Conservation (phyloP, 2,797 vertebrate species). For the Spatula versicolor region DNA sequence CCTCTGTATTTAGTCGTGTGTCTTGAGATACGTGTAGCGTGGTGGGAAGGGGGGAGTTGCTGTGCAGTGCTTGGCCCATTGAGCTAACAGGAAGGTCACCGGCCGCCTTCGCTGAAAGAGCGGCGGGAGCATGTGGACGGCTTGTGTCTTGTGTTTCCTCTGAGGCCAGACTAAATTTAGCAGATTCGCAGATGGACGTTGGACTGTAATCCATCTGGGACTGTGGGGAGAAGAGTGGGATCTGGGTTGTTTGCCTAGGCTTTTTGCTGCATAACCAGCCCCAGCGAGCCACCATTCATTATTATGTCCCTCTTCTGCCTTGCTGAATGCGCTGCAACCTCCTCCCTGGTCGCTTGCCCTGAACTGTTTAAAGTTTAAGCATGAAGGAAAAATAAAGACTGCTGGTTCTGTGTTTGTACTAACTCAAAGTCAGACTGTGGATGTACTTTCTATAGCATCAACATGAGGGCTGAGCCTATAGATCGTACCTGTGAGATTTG, state of each 20-base stretch:
- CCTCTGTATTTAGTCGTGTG: background rate
- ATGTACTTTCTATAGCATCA: background rate
- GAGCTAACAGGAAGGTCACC: slow-evolving; percentile 49
- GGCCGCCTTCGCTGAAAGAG: background rate
- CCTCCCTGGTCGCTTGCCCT: background rate
- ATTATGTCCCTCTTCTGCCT: background rate
- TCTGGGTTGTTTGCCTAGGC: background rate
- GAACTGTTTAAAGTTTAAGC: background rate
- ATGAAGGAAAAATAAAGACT: background rate
- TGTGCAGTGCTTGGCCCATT: background rate
- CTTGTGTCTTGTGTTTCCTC: slow-evolving; percentile 35
- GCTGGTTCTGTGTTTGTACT: background rate
- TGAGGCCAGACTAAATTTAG: slow-evolving; percentile 62
- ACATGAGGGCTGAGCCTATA: background rate
- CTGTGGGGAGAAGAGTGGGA: background rate
- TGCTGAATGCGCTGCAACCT: background rate
- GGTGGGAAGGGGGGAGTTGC: background rate
- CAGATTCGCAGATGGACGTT: slow-evolving; percentile 15
- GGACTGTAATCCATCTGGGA: slow-evolving; percentile 1
- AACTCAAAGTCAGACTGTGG: background rate
- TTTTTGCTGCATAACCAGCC: slow-evolving; percentile 4
- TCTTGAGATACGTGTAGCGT: background rate
- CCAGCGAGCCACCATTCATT: background rate
- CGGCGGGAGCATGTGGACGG: background rate
- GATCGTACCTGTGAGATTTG: background rate